Base-by-base conservation (phyloP, 2,113 vertebrate species). In the Phoxinus phoxinus region DNA sequence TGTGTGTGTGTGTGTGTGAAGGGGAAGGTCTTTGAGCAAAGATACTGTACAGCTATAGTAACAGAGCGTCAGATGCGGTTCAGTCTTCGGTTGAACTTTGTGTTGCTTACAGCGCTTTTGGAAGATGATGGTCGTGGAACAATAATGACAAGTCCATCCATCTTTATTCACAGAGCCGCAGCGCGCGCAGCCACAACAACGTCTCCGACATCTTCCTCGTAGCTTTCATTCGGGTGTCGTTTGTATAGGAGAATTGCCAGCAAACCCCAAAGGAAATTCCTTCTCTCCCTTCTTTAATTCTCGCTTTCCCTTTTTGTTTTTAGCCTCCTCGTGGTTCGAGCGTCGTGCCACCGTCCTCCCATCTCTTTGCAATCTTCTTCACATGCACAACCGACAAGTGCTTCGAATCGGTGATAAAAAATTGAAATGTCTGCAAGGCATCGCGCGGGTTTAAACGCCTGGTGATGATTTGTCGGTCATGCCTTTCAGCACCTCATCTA, bases 401-500 rank as follows among this genome's bases (percentile, higher is more conserved):
- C 96, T 95, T 96, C 93, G 95, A 96, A 94, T 94, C 95, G 94
- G 94, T 95, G 93, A 94, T 93, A 90, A 90, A 94, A 91, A 94
- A 95, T 95, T 93, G 94, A 94, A 95, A 94, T 95, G 96, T 96
- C 95, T 95, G 94, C 94, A 92, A 94, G 93, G 92, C 89, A 89
- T 94, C 88, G 84, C 71, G 90, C 92, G 89, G 41, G 84, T 91
- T 97, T 98, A 99, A 91, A 99, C 97, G 94, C 96, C 97, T 61
- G 98, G 96, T 90, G 97, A 96, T 89, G 97, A 96, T 95, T 98
- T 99, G 94, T 98, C 97, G 87, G 96, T 96, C 97, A 98, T 98
- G 91, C 97, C 98, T 94, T 99, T 97, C 95, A 99, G 94, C 90
- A 98, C 97, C 93, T 98, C 97, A 94, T 99, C 97, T 97, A 99